Evolutionary conservation across 2,113 vertebrate genomes (phyloP).

Genomic region (Galbula dea): DNA sequence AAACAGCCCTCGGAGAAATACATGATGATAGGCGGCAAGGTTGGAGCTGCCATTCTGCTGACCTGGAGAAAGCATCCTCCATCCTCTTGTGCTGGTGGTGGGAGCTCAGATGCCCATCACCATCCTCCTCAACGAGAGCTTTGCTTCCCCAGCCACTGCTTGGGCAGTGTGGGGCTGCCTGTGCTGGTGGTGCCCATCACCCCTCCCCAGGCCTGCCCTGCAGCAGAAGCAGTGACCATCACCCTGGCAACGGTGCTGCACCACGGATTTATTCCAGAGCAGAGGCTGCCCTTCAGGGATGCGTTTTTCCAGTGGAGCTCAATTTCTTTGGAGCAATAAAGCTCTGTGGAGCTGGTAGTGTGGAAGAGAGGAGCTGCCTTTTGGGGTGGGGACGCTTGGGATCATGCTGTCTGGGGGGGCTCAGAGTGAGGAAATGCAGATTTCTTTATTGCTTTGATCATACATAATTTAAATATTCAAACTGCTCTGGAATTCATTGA

Average conservation of each 20-base stretch:
- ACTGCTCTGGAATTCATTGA: constrained; percentile 45
- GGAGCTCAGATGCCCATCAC: background rate
- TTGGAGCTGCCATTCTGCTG: background rate
- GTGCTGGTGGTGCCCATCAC: background rate
- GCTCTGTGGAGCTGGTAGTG: background rate
- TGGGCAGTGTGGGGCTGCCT: background rate
- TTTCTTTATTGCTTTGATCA: constrained; percentile 70
- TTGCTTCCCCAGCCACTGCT: background rate
- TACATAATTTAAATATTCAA: constrained; percentile 78
- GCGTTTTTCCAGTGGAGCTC: constrained; percentile 60
- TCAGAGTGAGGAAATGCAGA: constrained; percentile 66
- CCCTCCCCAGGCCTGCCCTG: background rate
- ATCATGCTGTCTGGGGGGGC: constrained; percentile 52
- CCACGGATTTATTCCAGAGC: background rate
- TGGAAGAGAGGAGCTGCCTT: background rate
- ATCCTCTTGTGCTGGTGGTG: rapidly evolving
- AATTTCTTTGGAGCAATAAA: background rate
- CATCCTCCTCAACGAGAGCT: background rate
- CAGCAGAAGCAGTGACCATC: constrained; percentile 46
- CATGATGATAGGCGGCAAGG: too few species aligned
- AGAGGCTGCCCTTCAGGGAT: background rate
- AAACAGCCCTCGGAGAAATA: too few species aligned
- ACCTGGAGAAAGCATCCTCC: background rate
- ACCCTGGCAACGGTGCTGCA: constrained; percentile 68
- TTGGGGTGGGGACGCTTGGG: background rate